Evolutionary conservation across 1,140 invertebrate species (phyloP).

Genomic region (Tetraneura akinire): DNA sequence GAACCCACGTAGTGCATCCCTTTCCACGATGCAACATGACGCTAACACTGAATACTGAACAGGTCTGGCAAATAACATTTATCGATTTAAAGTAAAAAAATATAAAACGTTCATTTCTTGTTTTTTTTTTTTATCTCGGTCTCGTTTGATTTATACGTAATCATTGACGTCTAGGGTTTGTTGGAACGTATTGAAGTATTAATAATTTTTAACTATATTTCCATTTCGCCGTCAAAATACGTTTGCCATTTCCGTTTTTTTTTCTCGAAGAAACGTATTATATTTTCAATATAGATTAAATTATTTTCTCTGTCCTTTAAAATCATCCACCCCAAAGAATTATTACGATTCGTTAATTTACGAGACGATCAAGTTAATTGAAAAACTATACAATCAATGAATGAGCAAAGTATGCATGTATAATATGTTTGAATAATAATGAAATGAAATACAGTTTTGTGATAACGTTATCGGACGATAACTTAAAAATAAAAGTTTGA

Average conservation of each 20-base stretch:
- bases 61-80: no score
- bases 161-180: conserved; percentile 2
- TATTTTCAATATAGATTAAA: no score
- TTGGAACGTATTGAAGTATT: conserved; percentile 9
- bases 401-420: no score
- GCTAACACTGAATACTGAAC: background rate
- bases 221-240: conserved; percentile 1
- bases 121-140: background rate
- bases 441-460: no score
- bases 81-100: conserved; percentile 10
- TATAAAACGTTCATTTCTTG: conserved; percentile 34
- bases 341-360: no score
- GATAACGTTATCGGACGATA: no score
- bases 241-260: conserved; percentile 28
- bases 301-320: no score
- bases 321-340: no score
- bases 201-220: conserved; percentile 24
- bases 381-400: background rate
- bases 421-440: no score
- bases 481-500: background rate
- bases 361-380: background rate
- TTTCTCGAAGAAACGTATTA: background rate
- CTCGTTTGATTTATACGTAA: conserved; percentile 15
- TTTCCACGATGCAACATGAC: background rate
- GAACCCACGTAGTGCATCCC: conserved; percentile 1